Evolutionary conservation across 92 coral and sea anemone species (phyloP).

Genomic region (Parazoanthus darwini): DNA sequence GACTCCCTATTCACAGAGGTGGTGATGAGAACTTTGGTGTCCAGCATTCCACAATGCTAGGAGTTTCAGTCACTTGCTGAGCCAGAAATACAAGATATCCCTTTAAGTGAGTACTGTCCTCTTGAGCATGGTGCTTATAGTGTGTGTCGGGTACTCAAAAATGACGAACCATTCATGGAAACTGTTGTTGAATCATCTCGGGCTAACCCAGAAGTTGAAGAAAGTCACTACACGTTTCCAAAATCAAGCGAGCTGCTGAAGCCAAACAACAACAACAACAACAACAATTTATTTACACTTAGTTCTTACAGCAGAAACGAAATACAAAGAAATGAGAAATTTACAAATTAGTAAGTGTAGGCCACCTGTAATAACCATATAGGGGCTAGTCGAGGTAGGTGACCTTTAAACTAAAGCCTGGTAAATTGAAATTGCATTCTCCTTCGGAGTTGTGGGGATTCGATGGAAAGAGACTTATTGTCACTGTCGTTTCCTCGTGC

Average conservation of each 20-base stretch:
- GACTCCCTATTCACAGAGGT: constrained; percentile 52
- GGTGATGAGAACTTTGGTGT: constrained; percentile 35
- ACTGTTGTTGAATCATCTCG: constrained; percentile 25
- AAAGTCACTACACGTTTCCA: constrained; percentile 12
- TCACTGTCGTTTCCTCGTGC: constrained; percentile 48
- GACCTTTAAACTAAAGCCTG: background rate
- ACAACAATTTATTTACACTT: too few species aligned
- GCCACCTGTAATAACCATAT: too few species aligned
- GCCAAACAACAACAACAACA: too few species aligned
- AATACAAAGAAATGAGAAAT: too few species aligned
- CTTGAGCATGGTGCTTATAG: constrained; percentile 49
- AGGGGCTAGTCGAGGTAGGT: too few species aligned
- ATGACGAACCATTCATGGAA: constrained; percentile 38
- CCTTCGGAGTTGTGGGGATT: constrained; percentile 54
- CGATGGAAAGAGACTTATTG: constrained; percentile 44
- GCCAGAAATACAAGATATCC: constrained; percentile 38
- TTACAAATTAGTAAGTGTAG: too few species aligned
- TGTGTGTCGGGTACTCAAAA: constrained; percentile 31
- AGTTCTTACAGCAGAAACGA: too few species aligned
- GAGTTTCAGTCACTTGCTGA: constrained; percentile 33
- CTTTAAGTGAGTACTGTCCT: constrained; percentile 39
- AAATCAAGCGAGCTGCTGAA: background rate
- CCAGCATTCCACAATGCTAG: constrained; percentile 41
- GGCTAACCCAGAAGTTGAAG: constrained; percentile 40
- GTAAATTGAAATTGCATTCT: constrained; percentile 43